phyloP scores from a whole-genome alignment of 2,888 invertebrate genomes.

The Loripinus fragilis region DNA sequence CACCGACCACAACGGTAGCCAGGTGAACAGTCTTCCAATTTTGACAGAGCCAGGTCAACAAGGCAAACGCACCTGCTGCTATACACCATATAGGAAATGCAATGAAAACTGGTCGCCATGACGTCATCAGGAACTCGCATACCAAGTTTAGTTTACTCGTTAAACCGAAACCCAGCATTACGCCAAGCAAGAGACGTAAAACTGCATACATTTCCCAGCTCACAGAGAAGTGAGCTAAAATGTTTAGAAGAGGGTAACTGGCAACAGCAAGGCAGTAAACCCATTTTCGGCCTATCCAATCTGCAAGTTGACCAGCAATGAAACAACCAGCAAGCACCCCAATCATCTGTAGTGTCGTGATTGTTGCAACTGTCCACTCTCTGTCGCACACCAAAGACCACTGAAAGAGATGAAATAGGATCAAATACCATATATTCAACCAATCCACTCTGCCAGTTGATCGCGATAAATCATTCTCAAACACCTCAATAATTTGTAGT shows the following conservation, averaged over 20 bases:
- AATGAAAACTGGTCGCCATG: conserved; percentile 39
- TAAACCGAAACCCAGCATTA: conserved; percentile 39
- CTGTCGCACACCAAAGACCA: conserved; percentile 64
- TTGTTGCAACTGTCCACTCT: conserved; percentile 54
- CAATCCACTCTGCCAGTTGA: too few relatives aligned
- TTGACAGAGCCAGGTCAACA: conserved; percentile 42
- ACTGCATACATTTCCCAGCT: conserved; percentile 70
- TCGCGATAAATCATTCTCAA: too few relatives aligned
- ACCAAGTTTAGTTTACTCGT: conserved; percentile 38
- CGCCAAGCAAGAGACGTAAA: conserved; percentile 62
- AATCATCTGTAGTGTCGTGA: conserved; percentile 67
- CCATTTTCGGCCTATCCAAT: conserved; percentile 65
- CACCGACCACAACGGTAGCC: conserved; percentile 51
- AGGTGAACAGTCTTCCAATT: conserved; percentile 65
- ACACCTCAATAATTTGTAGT: too few relatives aligned
- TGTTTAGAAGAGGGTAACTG: conserved; percentile 52
- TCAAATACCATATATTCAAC: too few relatives aligned
- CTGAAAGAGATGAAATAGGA: conserved; percentile 52
- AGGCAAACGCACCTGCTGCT: conserved; percentile 42
- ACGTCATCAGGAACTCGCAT: conserved; percentile 44
- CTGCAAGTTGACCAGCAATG: too few relatives aligned
- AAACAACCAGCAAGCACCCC: conserved; percentile 63
- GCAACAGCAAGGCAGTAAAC: conserved; percentile 51
- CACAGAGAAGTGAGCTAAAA: conserved; percentile 59
- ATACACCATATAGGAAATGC: too few relatives aligned